Percentiles rank a stretch among this genome's conserved stretches.
Evolutionary conservation across 2,113 vertebrate species (phyloP).

Genomic region (Macaca nemestrina): DNA sequence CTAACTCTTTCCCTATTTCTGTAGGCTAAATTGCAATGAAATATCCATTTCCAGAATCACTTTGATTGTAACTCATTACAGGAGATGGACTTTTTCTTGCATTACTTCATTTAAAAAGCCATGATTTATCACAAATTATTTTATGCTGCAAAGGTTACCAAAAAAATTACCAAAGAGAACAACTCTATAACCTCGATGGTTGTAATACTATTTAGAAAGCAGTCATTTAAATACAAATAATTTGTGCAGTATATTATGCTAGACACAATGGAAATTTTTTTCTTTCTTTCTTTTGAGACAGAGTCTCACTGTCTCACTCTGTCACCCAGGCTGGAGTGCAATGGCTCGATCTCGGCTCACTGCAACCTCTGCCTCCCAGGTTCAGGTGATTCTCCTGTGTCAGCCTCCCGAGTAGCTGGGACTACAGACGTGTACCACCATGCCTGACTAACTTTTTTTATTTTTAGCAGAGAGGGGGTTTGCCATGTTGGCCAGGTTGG

Average conservation of each 20-base stretch:
- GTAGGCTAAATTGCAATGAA: conserved; percentile 22
- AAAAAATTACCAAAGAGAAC: not conserved
- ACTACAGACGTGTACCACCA: too few species aligned
- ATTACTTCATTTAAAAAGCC: not conserved
- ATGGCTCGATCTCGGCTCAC: too few species aligned
- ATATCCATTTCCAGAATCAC: not conserved
- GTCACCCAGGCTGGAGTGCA: too few species aligned
- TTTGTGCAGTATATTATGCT: not conserved
- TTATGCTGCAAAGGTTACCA: conserved; percentile 22
- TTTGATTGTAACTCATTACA: conserved; percentile 22
- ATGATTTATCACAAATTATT: conserved; percentile 35
- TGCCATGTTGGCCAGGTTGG: too few species aligned
- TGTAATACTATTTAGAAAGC: not conserved
- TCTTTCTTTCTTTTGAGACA: too few species aligned
- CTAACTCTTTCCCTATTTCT: not conserved
- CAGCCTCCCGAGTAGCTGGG: too few species aligned
- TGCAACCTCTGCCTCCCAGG: too few species aligned
- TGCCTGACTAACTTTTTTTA: too few species aligned
- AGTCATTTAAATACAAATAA: not conserved
- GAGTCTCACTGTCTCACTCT: too few species aligned
- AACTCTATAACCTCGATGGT: not conserved
- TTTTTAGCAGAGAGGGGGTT: too few species aligned
- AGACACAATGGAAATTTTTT: not conserved
- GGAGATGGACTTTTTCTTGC: conserved; percentile 21
- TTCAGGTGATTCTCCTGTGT: too few species aligned